Evolutionary conservation across 2,888 invertebrate species (phyloP), one percentile per base, ranked within the genome.

Genomic region (Busseola fusca): DNA sequence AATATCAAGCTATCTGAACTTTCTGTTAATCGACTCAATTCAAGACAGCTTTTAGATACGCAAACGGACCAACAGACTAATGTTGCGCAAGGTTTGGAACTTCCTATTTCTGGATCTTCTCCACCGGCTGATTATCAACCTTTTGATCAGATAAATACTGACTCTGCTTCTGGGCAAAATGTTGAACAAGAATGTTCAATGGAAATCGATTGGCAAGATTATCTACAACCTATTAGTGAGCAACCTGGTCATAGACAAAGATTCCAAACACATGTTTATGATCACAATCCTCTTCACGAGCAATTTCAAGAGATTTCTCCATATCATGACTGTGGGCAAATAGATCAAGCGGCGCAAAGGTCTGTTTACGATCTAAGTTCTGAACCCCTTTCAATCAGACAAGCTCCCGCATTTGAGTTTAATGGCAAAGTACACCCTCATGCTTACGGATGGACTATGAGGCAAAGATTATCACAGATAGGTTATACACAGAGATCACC

Each of bases 1-100:
- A 52, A 48, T 48, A 27, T 54, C 63, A 58, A 10, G 54, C 21
- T 34, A 48, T 34, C n/a, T 58, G 40, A 30, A 56, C 48, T 6
- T 9, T 37, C 52, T 64, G 75, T 48, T 37, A 56, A 56, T 40
- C 48, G 12, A 64, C n/a, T 5, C 63, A 63, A 45, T 74, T 16
- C 7, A 1, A 12, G 18, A 50, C 34, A 27, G 3, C 27, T 14
- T 16, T 14, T 10, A 50, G 10, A 18, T 37, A 30, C 9, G 3
- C 37, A 1, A 40, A 50, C 21, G 21, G 12, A 0, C 7, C 65
- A 72, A 21, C 27, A 52, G 14, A 2, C 7, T 21, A 16, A 34
- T 58, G 16, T 6, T 18, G 18, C 12, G 16, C 34, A 37, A 25
- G 3, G n/a, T 65, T 25, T 14, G 9, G 30, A 25, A 45, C 14